Percentiles rank a stretch among this genome's conserved stretches.
These are phyloP conservation scores for Steinernema carpocapsae DNA, from an alignment of 2,888 invertebrate species.

Conservation along the genomic window DNA sequence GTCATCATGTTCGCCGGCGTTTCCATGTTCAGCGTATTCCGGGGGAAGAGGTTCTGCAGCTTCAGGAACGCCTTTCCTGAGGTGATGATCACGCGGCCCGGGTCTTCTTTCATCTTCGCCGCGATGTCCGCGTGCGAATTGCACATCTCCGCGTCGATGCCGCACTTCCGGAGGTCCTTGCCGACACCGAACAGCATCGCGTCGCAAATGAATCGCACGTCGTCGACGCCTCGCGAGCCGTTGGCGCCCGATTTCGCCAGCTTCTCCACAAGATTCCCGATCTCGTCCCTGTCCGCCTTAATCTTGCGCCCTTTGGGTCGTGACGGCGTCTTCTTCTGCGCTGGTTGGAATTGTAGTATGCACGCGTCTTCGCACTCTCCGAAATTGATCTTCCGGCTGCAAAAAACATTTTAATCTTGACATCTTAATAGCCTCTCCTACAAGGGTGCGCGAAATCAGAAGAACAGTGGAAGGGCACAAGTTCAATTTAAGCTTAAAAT, in stretches of 20 bases:
- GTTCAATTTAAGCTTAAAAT: too few species aligned
- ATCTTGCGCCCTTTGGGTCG: neutral
- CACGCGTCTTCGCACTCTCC: neutral
- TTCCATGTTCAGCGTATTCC: neutral
- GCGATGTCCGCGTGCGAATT: neutral
- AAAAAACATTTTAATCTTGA: too few species aligned
- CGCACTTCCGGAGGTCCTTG: constrained; percentile 44
- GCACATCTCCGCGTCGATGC: constrained; percentile 8
- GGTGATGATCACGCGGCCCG: neutral
- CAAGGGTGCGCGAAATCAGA: too few species aligned
- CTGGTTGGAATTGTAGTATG: neutral
- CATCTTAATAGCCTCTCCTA: too few species aligned
- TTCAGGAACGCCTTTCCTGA: neutral
- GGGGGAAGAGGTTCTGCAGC: neutral
- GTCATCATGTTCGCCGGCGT: neutral
- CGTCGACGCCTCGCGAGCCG: constrained; percentile 37
- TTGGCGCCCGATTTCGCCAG: too few species aligned
- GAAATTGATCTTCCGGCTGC: neutral
- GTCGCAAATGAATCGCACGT: constrained; percentile 47
- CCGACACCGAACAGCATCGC: constrained; percentile 53
- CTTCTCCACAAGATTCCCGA: neutral
- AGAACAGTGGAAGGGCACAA: neutral
- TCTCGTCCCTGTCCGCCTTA: neutral
- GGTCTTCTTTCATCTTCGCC: neutral
- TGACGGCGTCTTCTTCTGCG: neutral